Evolutionary conservation across 2,797 vertebrate genomes (phyloP), one percentile per base, ranked within the genome.

Genomic region (Crocodylus rhombifer): DNA sequence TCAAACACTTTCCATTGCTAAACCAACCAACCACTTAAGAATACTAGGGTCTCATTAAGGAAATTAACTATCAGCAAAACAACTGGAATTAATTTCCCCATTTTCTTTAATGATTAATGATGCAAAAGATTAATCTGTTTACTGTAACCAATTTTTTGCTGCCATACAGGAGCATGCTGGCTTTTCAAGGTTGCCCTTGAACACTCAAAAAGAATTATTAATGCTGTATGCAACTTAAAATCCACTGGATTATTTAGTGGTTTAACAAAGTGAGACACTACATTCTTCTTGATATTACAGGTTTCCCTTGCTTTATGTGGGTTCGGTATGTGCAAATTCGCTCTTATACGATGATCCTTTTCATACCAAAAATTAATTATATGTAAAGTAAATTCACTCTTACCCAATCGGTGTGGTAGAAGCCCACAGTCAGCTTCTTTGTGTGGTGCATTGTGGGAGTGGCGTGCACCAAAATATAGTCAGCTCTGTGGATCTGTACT

Each of bases 111-210:
- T 51, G n/a, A 87, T 51, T 73, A 62, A 14, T 55, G 36, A 84
- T 57, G 82, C 11, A 30, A 75, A 77, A 71, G 23, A 15, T 51
- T 4, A 56, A 18, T 28, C 94, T 14, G 74, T 20, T 15, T 74
- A 79, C 86, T 81, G 30, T 1, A 78, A 94, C 62, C 42, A 73
- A 75, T 28, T 86, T 23, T 74, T 85, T 82, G 42, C 1, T 76
- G 25, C 16, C 30, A 51, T 26, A 77, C 36, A 86, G 14, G 26
- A 90, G 11, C 33, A 75, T 4, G 4, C 7, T 64, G n/a, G 14
- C 81, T 90, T 94, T 88, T 90, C 69, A 93, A 74, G 56, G 74
- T 80, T 82, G 80, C 17, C 25, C 18, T 63, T 84, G 28, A 85
- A 81, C 67, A 33, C 14, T 62, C 2, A 1, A 1, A 33, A 14